phyloP scores from a whole-genome alignment of 2,113 vertebrate genomes.

The Synchiropus splendidus region DNA sequence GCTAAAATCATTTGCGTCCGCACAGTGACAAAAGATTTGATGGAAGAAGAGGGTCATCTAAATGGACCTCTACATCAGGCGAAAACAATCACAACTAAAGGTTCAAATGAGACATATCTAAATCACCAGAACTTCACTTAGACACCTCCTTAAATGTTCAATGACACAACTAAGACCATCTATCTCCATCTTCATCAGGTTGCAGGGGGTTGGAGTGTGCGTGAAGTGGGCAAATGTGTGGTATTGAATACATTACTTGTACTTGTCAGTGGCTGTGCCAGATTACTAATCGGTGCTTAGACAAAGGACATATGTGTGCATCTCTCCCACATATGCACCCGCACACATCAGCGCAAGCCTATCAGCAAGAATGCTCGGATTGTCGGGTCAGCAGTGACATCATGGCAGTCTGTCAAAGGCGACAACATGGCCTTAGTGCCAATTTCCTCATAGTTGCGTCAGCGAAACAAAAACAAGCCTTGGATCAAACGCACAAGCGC shows the following conservation, averaged over 20 bases:
- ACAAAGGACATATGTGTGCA: conserved; percentile 48
- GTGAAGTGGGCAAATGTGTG: conserved; percentile 38
- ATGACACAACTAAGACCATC: conserved; percentile 27
- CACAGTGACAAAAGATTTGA: conserved; percentile 10
- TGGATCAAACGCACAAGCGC: conserved; percentile 16
- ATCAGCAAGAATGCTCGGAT: conserved; percentile 56
- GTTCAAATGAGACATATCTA: background rate
- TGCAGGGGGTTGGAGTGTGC: conserved; percentile 34
- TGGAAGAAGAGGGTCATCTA: conserved; percentile 12
- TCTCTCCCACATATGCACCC: conserved; percentile 31
- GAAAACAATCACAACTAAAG: conserved; percentile 10
- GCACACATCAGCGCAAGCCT: conserved; percentile 21
- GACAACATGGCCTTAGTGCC: conserved; percentile 28
- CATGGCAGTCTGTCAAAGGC: conserved; percentile 39
- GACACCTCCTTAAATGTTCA: conserved; percentile 55
- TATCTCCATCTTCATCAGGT: conserved; percentile 34
- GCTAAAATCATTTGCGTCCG: no score
- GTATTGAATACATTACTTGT: conserved; percentile 49
- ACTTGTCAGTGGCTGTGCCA: conserved; percentile 20
- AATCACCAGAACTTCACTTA: conserved; percentile 22
- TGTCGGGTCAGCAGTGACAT: conserved; percentile 61
- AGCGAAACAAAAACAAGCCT: conserved; percentile 27
- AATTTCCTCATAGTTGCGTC: conserved; percentile 51
- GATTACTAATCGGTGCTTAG: conserved; percentile 53
- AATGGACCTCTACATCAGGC: conserved; percentile 15